Evolutionary conservation across 1,140 invertebrate species (phyloP), one percentile per base, ranked within the genome.

Genomic region (Acromyrmex heyeri): DNA sequence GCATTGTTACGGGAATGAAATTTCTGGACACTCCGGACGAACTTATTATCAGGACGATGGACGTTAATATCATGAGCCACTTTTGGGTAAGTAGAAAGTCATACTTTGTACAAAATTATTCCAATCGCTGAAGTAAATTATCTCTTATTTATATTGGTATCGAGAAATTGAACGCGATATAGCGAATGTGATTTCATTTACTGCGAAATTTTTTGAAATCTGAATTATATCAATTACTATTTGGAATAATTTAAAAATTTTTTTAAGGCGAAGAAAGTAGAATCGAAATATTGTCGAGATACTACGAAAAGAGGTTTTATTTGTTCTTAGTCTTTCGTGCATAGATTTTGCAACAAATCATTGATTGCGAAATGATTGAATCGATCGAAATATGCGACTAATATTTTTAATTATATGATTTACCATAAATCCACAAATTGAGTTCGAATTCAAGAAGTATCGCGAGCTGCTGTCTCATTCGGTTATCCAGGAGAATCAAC

Each of bases 21-120:
- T 96, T 99, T 55, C 94, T 99, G 65, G 97, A 99, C 12, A 98
- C 97, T 24, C 97, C 98, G 0, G 99, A 99, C 94, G 96, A 97
- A 86, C 94, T 97, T 30, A 97, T 98, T 59, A 96, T 97, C 86
- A 96, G 96, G 44, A 97, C 97, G 0, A 97, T 97, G 94, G 97
- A 97, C 81, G 97, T 98, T 38, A 98, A 98, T 91, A 95, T 97
- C 30, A 95, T 98, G 92, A 96, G 97, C 77, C 97, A 97, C 94
- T 97, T 97, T 95, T 98, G 97, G 97, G 97, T 97, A 96, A 95
- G 96, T 96, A 44, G 44, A 38, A 79, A 79, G 12, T 69, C 34
- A 10, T 34, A 53, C 27, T 14, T 12, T 7, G 2, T 0, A 21
- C 18, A 57, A 57, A n/a, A 10, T 21, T 57, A 57, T 57, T 57